Evolutionary conservation across 2,113 vertebrate species (phyloP).

Genomic region (Vanacampus margaritifer): DNA sequence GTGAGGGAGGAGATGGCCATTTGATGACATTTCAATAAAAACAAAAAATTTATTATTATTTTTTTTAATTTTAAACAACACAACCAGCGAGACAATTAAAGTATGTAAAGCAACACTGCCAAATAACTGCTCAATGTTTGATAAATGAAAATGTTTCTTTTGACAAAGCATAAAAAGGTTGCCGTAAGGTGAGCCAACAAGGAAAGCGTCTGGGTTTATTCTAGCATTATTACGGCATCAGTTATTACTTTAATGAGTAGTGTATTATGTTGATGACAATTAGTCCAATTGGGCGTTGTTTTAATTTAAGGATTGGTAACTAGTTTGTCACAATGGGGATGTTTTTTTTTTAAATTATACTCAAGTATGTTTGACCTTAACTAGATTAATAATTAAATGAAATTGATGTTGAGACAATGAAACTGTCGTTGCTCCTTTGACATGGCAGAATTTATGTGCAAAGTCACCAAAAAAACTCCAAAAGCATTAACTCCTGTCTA

Average conservation of each 20-base stretch:
- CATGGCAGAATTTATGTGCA: not conserved
- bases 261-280: not conserved
- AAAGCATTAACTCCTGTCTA: too few species aligned
- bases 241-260: constrained; percentile 4
- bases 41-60: constrained; percentile 20
- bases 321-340: not conserved
- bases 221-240: constrained; percentile 57
- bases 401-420: not conserved
- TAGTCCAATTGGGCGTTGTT: not conserved
- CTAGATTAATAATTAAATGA: too few species aligned
- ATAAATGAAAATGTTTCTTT: constrained; percentile 3
- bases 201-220: constrained; percentile 62
- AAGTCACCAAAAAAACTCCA: not conserved
- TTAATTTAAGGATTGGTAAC: not conserved
- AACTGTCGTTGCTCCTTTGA: not conserved
- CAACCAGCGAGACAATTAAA: constrained; percentile 39
- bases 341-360: not conserved
- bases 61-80: constrained; percentile 26
- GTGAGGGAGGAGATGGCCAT: constrained; percentile 33
- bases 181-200: constrained; percentile 47
- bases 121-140: not conserved
- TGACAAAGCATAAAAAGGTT: constrained; percentile 25
- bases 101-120: not conserved
- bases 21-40: constrained; percentile 57
- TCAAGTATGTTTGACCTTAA: not conserved